phyloP scores from a whole-genome alignment of 2,113 vertebrate genomes.

The Miniopterus natalensis region DNA sequence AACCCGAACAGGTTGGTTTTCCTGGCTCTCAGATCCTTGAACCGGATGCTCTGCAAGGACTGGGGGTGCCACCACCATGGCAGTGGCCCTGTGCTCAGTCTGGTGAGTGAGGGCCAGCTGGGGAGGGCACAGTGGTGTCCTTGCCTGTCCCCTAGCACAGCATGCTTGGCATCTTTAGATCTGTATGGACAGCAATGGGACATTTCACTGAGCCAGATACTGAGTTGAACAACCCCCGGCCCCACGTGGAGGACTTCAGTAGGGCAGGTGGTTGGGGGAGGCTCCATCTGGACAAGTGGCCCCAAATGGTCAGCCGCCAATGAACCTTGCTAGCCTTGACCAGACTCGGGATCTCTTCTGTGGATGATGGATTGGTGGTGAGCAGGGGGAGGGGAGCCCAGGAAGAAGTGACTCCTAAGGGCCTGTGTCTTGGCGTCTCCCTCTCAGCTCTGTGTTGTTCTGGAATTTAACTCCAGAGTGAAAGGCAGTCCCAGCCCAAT shows the following conservation, averaged over 20 bases:
- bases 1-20: neutral
- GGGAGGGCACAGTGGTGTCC: neutral
- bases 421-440: neutral
- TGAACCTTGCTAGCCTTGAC: neutral
- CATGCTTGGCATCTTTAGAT: neutral
- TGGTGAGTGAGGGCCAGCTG: neutral
- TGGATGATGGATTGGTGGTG: neutral
- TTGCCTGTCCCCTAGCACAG: neutral
- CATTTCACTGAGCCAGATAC: neutral
- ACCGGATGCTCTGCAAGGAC: neutral
- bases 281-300: neutral
- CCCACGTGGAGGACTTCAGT: neutral
- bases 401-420: neutral
- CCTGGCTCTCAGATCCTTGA: neutral
- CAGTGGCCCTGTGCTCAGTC: neutral
- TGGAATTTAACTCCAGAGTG: constrained; percentile 27
- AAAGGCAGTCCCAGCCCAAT: neutral
- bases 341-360: neutral
- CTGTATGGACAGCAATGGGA: neutral
- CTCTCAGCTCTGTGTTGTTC: neutral
- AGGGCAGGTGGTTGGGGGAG: neutral
- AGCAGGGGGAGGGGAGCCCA: neutral
- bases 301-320: neutral
- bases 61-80: neutral
- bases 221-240: neutral